Evolutionary conservation across 2,888 invertebrate species (phyloP).

Genomic region (Diadromus collaris): DNA sequence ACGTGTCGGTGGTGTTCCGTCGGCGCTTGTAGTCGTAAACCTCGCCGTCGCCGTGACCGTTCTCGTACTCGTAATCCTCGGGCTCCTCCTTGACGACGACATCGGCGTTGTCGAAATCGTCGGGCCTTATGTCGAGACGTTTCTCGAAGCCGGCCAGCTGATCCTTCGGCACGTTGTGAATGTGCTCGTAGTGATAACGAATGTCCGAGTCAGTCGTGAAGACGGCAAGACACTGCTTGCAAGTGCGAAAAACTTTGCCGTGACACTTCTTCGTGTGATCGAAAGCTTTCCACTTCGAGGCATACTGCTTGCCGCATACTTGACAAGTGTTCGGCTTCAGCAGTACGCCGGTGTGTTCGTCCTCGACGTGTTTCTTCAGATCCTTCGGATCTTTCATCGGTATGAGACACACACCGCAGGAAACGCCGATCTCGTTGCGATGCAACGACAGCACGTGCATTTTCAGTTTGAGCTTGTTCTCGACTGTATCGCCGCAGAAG

Average conservation of each 20-base stretch:
- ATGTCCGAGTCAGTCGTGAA: constrained; percentile 81
- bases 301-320: constrained; percentile 83
- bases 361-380: constrained; percentile 82
- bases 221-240: constrained; percentile 83
- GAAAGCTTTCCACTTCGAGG: constrained; percentile 83
- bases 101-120: constrained; percentile 69
- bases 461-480: constrained; percentile 82
- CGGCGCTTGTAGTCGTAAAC: constrained; percentile 70
- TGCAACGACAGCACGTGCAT: constrained; percentile 83
- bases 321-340: constrained; percentile 82
- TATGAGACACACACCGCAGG: constrained; percentile 83
- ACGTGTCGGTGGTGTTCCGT: constrained; percentile 71
- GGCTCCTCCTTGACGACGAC: constrained; percentile 76
- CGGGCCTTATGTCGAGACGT: constrained; percentile 70
- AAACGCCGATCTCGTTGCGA: constrained; percentile 82
- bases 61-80: constrained; percentile 75
- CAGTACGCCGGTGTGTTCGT: constrained; percentile 81
- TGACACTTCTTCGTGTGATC: constrained; percentile 84
- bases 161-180: constrained; percentile 78
- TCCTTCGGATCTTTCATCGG: constrained; percentile 82
- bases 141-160: constrained; percentile 76
- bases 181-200: constrained; percentile 80
- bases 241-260: constrained; percentile 82
- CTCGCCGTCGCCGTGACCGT: constrained; percentile 69
- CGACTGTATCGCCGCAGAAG: constrained; percentile 83